Conservation (phyloP, 2,888 invertebrate genomes). For the Luffia ferchaultella region DNA sequence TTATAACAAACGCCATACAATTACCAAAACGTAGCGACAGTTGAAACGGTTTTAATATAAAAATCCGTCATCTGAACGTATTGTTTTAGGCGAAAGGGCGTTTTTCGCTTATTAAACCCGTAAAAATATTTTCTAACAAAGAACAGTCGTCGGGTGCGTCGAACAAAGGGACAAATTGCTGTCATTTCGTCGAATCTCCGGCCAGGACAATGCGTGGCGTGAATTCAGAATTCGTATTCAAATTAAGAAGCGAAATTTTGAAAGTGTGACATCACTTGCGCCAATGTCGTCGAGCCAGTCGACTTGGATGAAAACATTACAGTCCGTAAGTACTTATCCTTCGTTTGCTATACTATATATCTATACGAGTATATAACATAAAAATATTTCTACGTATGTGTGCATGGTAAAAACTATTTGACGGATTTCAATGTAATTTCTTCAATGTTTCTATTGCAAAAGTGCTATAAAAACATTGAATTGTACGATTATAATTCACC, state of each 20-base stretch:
- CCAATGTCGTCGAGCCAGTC: not conserved
- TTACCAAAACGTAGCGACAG: not conserved
- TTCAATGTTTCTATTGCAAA: no score
- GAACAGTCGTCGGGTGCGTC: not conserved
- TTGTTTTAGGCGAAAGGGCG: not conserved
- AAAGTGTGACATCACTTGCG: not conserved
- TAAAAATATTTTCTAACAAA: not conserved
- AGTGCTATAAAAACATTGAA: no score
- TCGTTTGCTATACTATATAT: no score
- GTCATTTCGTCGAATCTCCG: conserved; percentile 4
- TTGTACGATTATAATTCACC: no score
- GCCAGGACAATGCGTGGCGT: conserved; percentile 2
- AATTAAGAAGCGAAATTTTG: conserved; percentile 2
- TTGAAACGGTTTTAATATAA: not conserved
- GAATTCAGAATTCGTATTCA: conserved; percentile 2
- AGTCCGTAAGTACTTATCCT: no score
- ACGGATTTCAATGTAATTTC: no score
- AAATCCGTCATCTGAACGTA: not conserved
- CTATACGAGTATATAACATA: no score
- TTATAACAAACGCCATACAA: not conserved
- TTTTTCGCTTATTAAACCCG: not conserved
- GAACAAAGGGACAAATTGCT: conserved; percentile 3
- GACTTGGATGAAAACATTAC: no score
- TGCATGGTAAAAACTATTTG: no score
- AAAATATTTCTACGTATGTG: no score